Conservation (phyloP, 2,888 invertebrate species). For the Craniophora ligustri region DNA sequence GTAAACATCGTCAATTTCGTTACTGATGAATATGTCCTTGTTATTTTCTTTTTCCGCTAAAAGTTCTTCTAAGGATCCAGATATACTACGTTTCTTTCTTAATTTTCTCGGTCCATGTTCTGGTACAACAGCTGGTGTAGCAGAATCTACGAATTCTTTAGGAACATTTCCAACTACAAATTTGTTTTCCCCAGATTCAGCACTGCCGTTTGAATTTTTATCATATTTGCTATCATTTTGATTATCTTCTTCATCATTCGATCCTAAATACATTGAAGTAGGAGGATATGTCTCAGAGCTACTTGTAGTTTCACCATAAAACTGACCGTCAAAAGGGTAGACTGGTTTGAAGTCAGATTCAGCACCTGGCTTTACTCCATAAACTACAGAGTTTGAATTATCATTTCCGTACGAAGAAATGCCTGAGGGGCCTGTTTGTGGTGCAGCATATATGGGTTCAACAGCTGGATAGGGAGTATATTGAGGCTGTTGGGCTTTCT, state of each 20-base stretch:
- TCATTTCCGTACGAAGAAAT: slow-evolving; percentile 77
- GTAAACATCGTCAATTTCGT: slow-evolving; percentile 83
- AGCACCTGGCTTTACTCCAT: slow-evolving; percentile 80
- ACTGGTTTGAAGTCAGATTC: slow-evolving; percentile 84
- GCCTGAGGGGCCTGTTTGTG: slow-evolving; percentile 76
- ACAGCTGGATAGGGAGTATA: slow-evolving; percentile 78
- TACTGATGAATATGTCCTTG: slow-evolving; percentile 81
- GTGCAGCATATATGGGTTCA: slow-evolving; percentile 82
- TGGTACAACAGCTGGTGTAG: slow-evolving; percentile 89
- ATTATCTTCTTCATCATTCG: slow-evolving; percentile 73
- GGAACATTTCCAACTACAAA: slow-evolving; percentile 91
- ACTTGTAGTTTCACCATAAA: slow-evolving; percentile 78
- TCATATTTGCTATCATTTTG: slow-evolving; percentile 72
- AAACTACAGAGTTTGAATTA: slow-evolving; percentile 77
- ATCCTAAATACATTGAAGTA: slow-evolving; percentile 84
- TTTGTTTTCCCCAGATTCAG: slow-evolving; percentile 78
- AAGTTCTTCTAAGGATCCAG: slow-evolving; percentile 79
- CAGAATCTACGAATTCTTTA: slow-evolving; percentile 86
- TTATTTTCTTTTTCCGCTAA: slow-evolving; percentile 74
- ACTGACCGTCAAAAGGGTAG: slow-evolving; percentile 82
- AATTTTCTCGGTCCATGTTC: slow-evolving; percentile 90
- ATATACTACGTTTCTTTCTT: slow-evolving; percentile 73
- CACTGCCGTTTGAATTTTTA: slow-evolving; percentile 63
- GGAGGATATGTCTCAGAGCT: slow-evolving; percentile 79
- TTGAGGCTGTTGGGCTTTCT: slow-evolving; percentile 69